These are phyloP conservation scores for Lepidostoma basale DNA, from an alignment of 1,140 invertebrate genomes.

Conservation along the genomic window DNA sequence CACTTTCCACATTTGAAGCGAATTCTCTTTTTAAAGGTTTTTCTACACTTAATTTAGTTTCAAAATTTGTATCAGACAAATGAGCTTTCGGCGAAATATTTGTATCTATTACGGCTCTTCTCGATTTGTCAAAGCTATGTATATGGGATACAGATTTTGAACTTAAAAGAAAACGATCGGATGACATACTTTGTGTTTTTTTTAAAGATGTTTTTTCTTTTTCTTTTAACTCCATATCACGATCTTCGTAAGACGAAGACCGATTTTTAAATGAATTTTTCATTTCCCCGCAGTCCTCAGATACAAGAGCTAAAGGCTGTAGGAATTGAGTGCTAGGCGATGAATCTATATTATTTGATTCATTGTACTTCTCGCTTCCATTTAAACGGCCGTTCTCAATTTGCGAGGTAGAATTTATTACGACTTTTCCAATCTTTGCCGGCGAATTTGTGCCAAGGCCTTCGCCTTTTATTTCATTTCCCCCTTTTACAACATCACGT, in stretches of 20 bases:
- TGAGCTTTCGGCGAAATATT: background rate
- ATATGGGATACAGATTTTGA: conserved; percentile 29
- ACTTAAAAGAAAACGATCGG: conserved; percentile 7
- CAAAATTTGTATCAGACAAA: background rate
- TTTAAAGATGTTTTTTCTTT: conserved; percentile 27
- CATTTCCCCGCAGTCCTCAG: conserved; percentile 39
- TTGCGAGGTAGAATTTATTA: background rate
- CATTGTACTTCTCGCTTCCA: background rate
- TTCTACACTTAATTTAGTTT: background rate
- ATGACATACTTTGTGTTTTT: conserved; percentile 18
- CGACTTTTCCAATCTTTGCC: conserved; percentile 15
- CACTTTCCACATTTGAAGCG: background rate
- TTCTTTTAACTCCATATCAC: conserved; percentile 41
- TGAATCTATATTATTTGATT: background rate
- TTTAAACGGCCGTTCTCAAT: background rate
- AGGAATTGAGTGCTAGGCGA: background rate
- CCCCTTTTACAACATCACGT: conserved; percentile 27
- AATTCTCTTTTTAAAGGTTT: background rate
- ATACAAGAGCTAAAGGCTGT: conserved; percentile 13
- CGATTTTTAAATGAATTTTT: conserved; percentile 19
- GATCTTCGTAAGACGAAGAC: conserved; percentile 23
- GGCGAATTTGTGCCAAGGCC: conserved; percentile 3
- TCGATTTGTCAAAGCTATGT: conserved; percentile 37
- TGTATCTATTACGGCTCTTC: conserved; percentile 27
- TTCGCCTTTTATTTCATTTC: conserved; percentile 26